These are phyloP conservation scores for Sycophaga agraensis DNA, from an alignment of 1,140 invertebrate genomes.

Conservation along the genomic window DNA sequence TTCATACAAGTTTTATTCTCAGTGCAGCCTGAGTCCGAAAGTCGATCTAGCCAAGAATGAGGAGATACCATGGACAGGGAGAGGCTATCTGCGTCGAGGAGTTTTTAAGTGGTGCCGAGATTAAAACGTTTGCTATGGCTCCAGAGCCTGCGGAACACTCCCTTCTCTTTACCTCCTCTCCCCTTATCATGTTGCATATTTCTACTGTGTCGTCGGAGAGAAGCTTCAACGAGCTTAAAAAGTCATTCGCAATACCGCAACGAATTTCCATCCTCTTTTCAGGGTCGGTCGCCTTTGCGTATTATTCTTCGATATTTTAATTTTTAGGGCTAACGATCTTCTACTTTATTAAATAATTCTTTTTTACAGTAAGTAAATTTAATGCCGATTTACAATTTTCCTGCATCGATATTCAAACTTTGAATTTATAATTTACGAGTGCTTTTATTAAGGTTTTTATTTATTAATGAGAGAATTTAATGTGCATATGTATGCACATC, in stretches of 20 bases:
- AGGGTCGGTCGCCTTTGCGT: no score
- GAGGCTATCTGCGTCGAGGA: constrained; percentile 43
- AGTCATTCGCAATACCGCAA: constrained; percentile 9
- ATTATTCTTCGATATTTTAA: no score
- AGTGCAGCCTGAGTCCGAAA: constrained; percentile 34
- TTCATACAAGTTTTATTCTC: constrained; percentile 53
- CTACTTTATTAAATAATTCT: no score
- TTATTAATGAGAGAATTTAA: no score
- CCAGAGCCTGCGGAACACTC: no score
- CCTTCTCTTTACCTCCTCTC: constrained; percentile 14
- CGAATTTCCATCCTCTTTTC: not conserved
- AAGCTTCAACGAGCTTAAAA: constrained; percentile 21
- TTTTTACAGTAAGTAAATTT: no score
- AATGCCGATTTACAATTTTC: no score
- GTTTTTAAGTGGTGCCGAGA: constrained; percentile 51
- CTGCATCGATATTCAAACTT: no score
- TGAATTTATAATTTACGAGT: no score
- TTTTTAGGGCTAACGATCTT: no score
- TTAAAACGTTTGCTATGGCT: constrained; percentile 42
- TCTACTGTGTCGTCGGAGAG: constrained; percentile 19
- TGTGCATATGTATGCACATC: no score
- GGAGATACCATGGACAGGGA: constrained; percentile 19
- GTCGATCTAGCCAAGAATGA: constrained; percentile 44
- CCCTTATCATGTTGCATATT: constrained; percentile 27
- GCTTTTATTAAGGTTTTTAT: no score